Conservation (phyloP, 1,140 invertebrate species). For the Ceratosolen solmsi region DNA sequence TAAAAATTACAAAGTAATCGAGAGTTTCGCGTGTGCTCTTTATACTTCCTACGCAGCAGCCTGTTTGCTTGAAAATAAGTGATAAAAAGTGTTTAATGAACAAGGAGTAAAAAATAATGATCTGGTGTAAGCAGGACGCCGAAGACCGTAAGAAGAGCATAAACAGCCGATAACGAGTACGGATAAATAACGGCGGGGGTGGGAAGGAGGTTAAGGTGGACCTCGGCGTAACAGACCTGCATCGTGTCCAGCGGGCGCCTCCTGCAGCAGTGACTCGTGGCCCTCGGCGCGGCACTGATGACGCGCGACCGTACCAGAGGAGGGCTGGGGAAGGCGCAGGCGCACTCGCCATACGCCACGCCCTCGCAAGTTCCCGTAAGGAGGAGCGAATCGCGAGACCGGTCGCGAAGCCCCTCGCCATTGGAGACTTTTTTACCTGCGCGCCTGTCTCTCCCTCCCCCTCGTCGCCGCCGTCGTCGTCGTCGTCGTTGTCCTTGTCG, state of each 20-base stretch:
- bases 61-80: not conserved
- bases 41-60: not conserved
- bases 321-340: slow-evolving; percentile 59
- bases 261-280: slow-evolving; percentile 13
- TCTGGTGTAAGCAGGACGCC: not conserved
- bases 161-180: too few species aligned
- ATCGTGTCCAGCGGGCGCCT: slow-evolving; percentile 22
- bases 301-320: slow-evolving; percentile 48
- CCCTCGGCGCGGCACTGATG: slow-evolving; percentile 30
- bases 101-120: slow-evolving; percentile 20
- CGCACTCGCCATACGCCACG: slow-evolving; percentile 62
- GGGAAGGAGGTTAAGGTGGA: not conserved
- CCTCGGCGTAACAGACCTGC: not conserved
- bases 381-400: slow-evolving; percentile 66
- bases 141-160: not conserved
- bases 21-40: not conserved
- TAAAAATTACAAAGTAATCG: slow-evolving; percentile 4
- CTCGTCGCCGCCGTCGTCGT: not conserved
- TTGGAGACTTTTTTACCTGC: slow-evolving; percentile 67
- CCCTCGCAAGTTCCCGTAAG: slow-evolving; percentile 62
- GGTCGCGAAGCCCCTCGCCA: slow-evolving; percentile 60
- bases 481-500: too few species aligned
- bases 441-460: slow-evolving; percentile 23
- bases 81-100: slow-evolving; percentile 36
- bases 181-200: not conserved